Evolutionary conservation across 2,113 vertebrate genomes (phyloP).

Genomic region (Furnarius figulus): DNA sequence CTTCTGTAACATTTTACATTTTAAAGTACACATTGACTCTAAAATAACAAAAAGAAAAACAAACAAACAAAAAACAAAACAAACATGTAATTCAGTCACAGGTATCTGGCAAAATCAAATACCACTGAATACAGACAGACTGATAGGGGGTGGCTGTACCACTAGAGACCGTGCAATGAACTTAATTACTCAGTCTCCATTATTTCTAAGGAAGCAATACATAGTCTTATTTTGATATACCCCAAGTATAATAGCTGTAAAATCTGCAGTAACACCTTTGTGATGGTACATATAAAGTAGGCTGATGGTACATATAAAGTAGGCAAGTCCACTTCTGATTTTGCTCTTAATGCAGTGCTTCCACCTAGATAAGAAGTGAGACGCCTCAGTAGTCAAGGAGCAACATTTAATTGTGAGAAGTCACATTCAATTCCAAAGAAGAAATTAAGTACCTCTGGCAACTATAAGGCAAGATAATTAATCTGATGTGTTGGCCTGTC

Average conservation of each 20-base stretch:
- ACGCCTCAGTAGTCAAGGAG: not conserved
- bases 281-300: not conserved
- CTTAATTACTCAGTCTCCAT: not conserved
- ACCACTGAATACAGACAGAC: not conserved
- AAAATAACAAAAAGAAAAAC: not conserved
- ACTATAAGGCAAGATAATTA: not conserved
- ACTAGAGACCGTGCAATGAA: not conserved
- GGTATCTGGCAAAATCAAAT: not conserved
- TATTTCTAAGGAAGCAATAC: not conserved
- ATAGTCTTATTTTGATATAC: not conserved
- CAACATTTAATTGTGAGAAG: not conserved
- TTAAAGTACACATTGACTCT: not conserved
- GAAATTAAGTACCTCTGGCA: not conserved
- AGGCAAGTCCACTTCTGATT: not conserved
- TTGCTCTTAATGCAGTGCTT: not conserved
- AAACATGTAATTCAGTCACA: not conserved
- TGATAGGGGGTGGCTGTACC: not conserved
- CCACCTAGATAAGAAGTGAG: not conserved
- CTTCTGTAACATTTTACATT: not conserved
- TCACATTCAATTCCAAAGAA: not conserved
- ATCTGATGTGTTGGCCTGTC: not conserved
- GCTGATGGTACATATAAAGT: no score
- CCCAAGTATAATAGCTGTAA: not conserved
- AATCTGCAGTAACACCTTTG: not conserved
- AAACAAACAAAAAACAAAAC: not conserved